Evolutionary conservation across 2,888 invertebrate genomes (phyloP).

Genomic region (Drosophila pseudotakahashii): DNA sequence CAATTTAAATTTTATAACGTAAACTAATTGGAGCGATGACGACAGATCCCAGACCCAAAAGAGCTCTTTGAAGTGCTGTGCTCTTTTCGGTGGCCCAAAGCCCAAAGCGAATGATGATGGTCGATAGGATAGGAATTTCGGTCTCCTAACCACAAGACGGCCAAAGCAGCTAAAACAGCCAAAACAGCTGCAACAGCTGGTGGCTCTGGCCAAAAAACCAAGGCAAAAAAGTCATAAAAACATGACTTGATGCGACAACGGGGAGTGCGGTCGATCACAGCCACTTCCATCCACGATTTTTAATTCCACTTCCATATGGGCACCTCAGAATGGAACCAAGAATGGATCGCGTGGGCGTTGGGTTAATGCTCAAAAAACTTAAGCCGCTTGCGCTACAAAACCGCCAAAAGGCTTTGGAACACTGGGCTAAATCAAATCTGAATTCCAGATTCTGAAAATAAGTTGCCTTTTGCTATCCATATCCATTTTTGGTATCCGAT

Average conservation of each 20-base stretch:
- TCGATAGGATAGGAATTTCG: conserved; percentile 10
- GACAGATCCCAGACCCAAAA: conserved; percentile 12
- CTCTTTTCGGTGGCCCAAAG: conserved; percentile 7
- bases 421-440: conserved; percentile 21
- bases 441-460: conserved; percentile 1
- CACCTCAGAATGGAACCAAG: background rate
- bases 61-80: conserved; percentile 68
- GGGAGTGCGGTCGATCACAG: conserved; percentile 25
- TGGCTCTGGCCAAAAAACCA: conserved; percentile 27
- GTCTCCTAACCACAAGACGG: conserved; percentile 40
- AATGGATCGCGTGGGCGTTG: conserved; percentile 23
- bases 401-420: background rate
- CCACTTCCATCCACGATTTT: background rate
- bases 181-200: conserved; percentile 36
- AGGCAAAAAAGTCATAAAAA: conserved; percentile 36
- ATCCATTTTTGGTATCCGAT: background rate
- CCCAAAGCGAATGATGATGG: conserved; percentile 9
- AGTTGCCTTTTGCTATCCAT: background rate
- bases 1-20: conserved; percentile 62
- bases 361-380: conserved; percentile 6
- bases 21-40: conserved; percentile 69
- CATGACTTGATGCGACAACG: conserved; percentile 23
- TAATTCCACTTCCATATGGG: conserved; percentile 43
- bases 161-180: background rate
- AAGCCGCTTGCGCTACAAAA: conserved; percentile 59